Evolutionary conservation across 2,113 vertebrate genomes (phyloP).

Genomic region (Hyperopisus bebe): DNA sequence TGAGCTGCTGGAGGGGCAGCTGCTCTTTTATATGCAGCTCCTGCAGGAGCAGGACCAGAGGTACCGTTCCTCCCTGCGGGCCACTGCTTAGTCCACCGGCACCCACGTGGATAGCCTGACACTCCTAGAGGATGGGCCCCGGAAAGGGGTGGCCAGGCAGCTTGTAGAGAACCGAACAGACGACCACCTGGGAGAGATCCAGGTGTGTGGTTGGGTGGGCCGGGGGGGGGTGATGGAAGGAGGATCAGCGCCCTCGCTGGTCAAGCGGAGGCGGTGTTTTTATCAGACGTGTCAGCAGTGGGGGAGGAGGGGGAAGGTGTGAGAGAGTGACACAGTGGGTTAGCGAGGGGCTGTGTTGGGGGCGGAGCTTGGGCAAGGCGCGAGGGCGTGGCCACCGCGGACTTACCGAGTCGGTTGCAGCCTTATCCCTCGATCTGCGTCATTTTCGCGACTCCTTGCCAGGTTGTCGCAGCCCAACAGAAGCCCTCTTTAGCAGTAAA

Average conservation of each 20-base stretch:
- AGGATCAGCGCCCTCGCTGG: not conserved
- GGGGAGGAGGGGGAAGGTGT: not conserved
- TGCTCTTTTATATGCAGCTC: constrained; percentile 52
- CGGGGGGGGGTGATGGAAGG: not conserved
- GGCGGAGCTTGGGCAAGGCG: not conserved
- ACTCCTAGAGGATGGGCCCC: constrained; percentile 27
- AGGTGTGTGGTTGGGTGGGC: constrained; percentile 38
- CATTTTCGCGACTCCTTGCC: not conserved
- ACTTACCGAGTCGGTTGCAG: not conserved
- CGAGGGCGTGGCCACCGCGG: not conserved
- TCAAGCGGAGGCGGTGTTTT: not conserved
- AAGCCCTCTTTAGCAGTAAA: not conserved
- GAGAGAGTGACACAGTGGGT: not conserved
- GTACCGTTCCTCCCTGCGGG: constrained; percentile 55
- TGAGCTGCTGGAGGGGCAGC: constrained; percentile 59
- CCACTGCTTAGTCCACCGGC: constrained; percentile 52
- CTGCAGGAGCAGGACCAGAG: constrained; percentile 58
- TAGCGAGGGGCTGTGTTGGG: not conserved
- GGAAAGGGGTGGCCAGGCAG: constrained; percentile 24
- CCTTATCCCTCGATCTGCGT: not conserved
- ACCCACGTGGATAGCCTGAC: constrained; percentile 50
- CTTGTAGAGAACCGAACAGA: constrained; percentile 59
- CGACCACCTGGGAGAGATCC: constrained; percentile 49
- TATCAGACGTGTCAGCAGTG: not conserved
- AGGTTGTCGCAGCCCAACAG: not conserved